Evolutionary conservation across 2,888 invertebrate species (phyloP).

Genomic region (Watsonalla cultraria): DNA sequence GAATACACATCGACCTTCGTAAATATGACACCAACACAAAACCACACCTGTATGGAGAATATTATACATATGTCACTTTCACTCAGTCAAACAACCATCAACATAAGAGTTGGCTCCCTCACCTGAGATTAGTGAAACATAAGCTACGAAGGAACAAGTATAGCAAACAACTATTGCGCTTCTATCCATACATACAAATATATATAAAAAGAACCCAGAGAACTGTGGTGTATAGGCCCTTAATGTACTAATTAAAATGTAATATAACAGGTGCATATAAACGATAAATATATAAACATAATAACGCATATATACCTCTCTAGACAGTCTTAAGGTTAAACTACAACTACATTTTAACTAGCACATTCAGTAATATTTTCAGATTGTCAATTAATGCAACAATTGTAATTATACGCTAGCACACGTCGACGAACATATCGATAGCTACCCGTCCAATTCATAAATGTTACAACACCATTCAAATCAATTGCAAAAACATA

Average conservation of each 20-base stretch:
- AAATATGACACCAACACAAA: too few species aligned
- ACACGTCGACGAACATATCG: too few species aligned
- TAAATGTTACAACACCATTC: too few species aligned
- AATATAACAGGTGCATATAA: conserved; percentile 35
- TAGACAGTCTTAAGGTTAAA: conserved; percentile 22
- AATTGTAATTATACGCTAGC: too few species aligned
- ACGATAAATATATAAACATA: conserved; percentile 32
- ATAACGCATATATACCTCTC: conserved; percentile 39
- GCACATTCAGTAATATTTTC: conserved; percentile 71
- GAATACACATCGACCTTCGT: too few species aligned
- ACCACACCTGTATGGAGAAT: too few species aligned
- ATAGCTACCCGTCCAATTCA: conserved; percentile 5
- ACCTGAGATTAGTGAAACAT: conserved; percentile 13
- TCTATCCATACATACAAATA: conserved; percentile 14
- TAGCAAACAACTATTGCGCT: conserved; percentile 42
- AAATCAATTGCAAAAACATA: too few species aligned
- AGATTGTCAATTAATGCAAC: conserved; percentile 36
- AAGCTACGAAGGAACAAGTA: conserved; percentile 22
- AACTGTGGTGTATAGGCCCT: conserved; percentile 28
- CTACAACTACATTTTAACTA: conserved; percentile 68
- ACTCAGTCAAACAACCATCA: neutral
- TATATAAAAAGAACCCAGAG: conserved; percentile 30
- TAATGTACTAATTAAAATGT: conserved; percentile 69
- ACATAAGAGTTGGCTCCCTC: conserved; percentile 1
- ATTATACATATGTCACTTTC: too few species aligned